Percentiles rank a stretch among this genome's conserved stretches.
Conservation (phyloP, 2,888 invertebrate species). For the Mechanitis messenoides region DNA sequence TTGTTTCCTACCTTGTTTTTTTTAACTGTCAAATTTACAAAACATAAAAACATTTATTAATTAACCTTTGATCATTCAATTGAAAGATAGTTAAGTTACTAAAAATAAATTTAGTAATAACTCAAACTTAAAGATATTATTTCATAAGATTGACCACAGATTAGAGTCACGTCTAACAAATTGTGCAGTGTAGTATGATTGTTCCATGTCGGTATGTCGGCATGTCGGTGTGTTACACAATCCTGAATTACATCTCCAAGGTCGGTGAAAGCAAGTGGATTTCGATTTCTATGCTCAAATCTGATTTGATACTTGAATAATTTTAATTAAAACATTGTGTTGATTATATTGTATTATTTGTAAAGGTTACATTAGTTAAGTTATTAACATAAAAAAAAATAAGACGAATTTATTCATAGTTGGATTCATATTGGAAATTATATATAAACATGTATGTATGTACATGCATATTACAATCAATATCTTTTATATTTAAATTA, state of each 20-base stretch:
- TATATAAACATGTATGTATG: too few species aligned
- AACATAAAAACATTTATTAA: background rate
- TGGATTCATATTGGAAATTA: too few species aligned
- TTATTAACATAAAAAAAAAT: background rate
- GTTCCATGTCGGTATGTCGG: slow-evolving; percentile 9
- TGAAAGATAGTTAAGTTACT: background rate
- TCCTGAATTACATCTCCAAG: slow-evolving; percentile 23
- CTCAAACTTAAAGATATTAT: background rate
- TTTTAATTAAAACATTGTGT: slow-evolving; percentile 1
- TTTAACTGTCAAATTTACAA: too few species aligned
- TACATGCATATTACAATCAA: too few species aligned
- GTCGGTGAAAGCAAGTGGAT: slow-evolving; percentile 23
- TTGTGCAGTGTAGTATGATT: slow-evolving; percentile 10
- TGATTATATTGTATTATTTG: background rate
- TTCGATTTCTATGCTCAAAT: slow-evolving; percentile 16
- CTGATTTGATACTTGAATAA: slow-evolving; percentile 8
- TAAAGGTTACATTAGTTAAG: background rate
- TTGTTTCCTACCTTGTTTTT: too few species aligned
- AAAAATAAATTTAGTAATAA: background rate
- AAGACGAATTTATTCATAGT: too few species aligned
- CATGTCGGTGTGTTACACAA: slow-evolving; percentile 19
- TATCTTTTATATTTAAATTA: too few species aligned
- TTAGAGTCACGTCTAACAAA: slow-evolving; percentile 14
- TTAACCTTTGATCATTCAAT: slow-evolving; percentile 1
- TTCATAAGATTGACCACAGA: slow-evolving; percentile 3